phyloP scores from a whole-genome alignment of 2,113 vertebrate species.

The Mirza zaza region DNA sequence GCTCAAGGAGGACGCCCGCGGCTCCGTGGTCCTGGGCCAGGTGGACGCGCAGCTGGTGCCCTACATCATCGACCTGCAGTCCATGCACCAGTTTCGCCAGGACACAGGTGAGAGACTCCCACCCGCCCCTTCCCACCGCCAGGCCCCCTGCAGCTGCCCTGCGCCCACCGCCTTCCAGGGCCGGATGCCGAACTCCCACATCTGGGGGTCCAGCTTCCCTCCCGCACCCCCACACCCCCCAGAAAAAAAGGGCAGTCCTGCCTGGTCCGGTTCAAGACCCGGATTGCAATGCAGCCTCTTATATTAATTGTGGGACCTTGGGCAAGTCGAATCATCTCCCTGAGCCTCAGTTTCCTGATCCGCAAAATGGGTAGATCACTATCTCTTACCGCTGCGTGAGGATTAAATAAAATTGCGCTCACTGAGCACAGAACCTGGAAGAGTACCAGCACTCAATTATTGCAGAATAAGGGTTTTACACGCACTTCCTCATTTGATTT shows the following conservation, averaged over 20 bases:
- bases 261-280: neutral
- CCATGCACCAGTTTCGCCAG: constrained; percentile 98
- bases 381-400: neutral
- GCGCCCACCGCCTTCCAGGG: neutral
- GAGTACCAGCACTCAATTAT: rapidly evolving
- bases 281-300: neutral
- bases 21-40: constrained; percentile 94
- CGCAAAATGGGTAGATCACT: neutral
- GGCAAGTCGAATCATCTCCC: neutral
- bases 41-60: constrained; percentile 93
- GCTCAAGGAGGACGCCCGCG: constrained; percentile 92
- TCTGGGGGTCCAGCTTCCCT: too few species aligned
- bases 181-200: neutral
- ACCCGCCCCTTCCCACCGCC: rapidly evolving
- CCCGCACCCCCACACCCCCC: too few species aligned
- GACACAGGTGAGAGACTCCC: constrained; percentile 91
- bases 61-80: constrained; percentile 97
- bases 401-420: neutral
- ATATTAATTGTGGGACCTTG: neutral
- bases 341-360: constrained; percentile 9
- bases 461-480: too few species aligned
- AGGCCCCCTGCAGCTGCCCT: neutral
- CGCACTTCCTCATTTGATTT: neutral
- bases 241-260: neutral
- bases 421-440: neutral